These are phyloP conservation scores for Hydrocynus forskahlii DNA, from an alignment of 2,797 vertebrate genomes.

Conservation along the genomic window DNA sequence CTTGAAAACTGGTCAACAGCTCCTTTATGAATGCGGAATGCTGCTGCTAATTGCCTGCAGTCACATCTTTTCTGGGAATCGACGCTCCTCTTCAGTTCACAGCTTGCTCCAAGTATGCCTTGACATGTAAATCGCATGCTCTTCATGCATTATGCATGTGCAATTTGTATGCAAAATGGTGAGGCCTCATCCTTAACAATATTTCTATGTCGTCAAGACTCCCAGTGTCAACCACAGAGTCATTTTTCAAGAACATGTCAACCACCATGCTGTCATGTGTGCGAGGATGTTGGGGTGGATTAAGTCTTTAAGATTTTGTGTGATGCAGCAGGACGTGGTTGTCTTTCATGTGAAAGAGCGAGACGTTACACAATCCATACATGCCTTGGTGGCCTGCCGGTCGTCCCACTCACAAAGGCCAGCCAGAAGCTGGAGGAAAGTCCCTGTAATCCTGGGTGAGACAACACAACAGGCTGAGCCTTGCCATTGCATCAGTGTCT, in stretches of 20 bases:
- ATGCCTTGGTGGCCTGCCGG: not conserved
- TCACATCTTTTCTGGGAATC: not conserved
- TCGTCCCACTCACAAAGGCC: not conserved
- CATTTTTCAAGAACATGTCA: not conserved
- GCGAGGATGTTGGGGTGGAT: not conserved
- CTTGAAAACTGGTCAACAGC: not conserved
- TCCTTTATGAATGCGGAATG: not conserved
- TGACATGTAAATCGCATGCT: slow-evolving; percentile 13
- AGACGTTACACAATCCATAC: not conserved
- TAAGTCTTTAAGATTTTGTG: slow-evolving; percentile 1
- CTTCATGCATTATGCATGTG: slow-evolving; percentile 34
- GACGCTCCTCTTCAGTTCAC: not conserved
- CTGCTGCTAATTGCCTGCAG: not conserved
- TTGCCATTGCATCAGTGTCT: not conserved
- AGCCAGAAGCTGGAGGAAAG: not conserved
- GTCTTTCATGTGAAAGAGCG: not conserved
- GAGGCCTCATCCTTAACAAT: not conserved
- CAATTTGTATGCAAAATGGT: slow-evolving; percentile 29
- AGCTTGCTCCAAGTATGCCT: not conserved
- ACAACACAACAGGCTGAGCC: not conserved
- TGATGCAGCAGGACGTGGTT: not conserved
- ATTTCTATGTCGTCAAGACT: not conserved
- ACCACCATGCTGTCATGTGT: not conserved
- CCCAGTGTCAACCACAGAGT: not conserved
- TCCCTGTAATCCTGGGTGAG: not conserved